Base-by-base conservation (phyloP, 2,888 invertebrate genomes). In the Apoda limacodes region DNA sequence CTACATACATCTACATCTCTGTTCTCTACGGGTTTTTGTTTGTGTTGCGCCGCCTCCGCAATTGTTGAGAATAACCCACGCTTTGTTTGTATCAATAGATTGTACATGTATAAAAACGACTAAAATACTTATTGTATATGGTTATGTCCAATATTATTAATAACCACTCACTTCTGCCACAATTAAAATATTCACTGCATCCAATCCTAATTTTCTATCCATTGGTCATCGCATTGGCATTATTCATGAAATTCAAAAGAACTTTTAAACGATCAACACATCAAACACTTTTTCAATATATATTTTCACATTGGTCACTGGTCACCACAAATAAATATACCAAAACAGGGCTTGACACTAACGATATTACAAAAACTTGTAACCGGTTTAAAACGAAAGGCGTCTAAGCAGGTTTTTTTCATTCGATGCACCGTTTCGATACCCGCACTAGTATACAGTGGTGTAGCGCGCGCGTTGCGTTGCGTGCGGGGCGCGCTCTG, bases 321-420 rank as follows among this genome's bases (percentile, higher is more conserved):
- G 58, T 52, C 65, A 65, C 61, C n/a, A n/a, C n/a, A n/a, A n/a
- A 52, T 60, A 55, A 48, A 50, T 59, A 62, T 55, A 61, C 62
- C 67, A 58, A 42, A 34, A 60, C 51, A 46, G 41, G 43, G 46
- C 44, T 50, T 55, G 53, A 50, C 51, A 54, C 55, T 52, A 41
- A 41, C n/a, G 39, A 52, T 49, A 58, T 55, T 65, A 65, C 61
- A 56, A 56, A n/a, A 54, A 56, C 55, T 56, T 48, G 58, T 46
- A 69, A 78, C 76, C 76, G 75, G 76, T 78, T 72, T 47, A n/a
- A n/a, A n/a, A n/a, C n/a, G n/a, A n/a, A n/a, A n/a, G n/a, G n/a
- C n/a, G n/a, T n/a, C n/a, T n/a, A n/a, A n/a, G n/a, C n/a, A n/a
- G n/a, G n/a, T n/a, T n/a, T n/a, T n/a, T n/a, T n/a, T n/a, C n/a